phyloP scores from a whole-genome alignment of 2,113 vertebrate species.

The Bothrops jararaca region DNA sequence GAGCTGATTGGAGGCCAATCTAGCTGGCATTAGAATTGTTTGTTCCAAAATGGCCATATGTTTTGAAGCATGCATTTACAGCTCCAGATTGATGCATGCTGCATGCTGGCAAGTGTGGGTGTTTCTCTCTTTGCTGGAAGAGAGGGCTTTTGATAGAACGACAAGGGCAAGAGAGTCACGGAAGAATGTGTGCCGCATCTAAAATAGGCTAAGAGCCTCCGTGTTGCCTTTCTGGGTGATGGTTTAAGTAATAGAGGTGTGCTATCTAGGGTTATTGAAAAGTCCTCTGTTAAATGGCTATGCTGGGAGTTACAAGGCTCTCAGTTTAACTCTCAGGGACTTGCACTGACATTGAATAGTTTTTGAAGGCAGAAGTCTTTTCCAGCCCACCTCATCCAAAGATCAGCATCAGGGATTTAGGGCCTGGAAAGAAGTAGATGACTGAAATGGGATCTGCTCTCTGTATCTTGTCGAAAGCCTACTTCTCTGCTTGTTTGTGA shows the following conservation, averaged over 20 bases:
- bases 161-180: not conserved
- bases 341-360: not conserved
- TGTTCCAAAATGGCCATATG: not conserved
- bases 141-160: not conserved
- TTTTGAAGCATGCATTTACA: conserved; percentile 16
- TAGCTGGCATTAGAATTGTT: not conserved
- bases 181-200: not conserved
- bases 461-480: not conserved
- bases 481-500: accelerated
- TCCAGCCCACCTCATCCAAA: not conserved
- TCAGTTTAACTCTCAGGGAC: not conserved
- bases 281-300: too few relatives aligned
- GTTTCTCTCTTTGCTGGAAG: not conserved
- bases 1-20: not conserved
- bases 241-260: not conserved
- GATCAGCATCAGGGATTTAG: not conserved
- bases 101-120: not conserved
- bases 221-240: not conserved
- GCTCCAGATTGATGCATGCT: conserved; percentile 12
- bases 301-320: not conserved
- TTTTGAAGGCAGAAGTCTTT: not conserved
- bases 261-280: not conserved
- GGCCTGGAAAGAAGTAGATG: not conserved
- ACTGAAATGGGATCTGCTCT: not conserved
- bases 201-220: not conserved